These are phyloP conservation scores for Uropsilus gracilis DNA, from an alignment of 2,113 vertebrate species.

Conservation along the genomic window DNA sequence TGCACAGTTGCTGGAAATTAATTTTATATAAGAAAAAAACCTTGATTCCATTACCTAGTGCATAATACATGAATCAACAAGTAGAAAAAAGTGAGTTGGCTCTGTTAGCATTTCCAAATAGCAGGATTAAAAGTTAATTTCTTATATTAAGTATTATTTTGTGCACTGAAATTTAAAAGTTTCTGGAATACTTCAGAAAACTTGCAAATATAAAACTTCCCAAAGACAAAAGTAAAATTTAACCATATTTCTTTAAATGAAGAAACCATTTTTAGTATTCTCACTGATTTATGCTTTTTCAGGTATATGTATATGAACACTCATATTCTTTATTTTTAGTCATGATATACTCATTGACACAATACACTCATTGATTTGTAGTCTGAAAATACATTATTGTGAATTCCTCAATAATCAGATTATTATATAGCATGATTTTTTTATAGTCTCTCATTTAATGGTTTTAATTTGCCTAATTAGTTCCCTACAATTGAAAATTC, in stretches of 20 bases:
- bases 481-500: not conserved
- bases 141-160: constrained; percentile 32
- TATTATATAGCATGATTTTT: not conserved
- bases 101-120: constrained; percentile 4
- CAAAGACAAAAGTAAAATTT: constrained; percentile 38
- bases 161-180: not conserved
- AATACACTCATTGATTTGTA: not conserved
- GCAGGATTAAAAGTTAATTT: not conserved
- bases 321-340: not conserved
- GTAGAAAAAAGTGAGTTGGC: not conserved
- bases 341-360: not conserved
- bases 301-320: not conserved
- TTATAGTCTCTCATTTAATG: not conserved
- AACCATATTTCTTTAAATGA: constrained; percentile 12
- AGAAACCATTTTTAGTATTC: constrained; percentile 1
- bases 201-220: not conserved
- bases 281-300: not conserved
- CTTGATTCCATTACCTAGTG: not conserved
- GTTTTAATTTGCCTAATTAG: not conserved
- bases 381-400: not conserved
- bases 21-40: constrained; percentile 34
- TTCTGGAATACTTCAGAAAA: too few relatives aligned
- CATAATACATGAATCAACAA: not conserved
- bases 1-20: not conserved
- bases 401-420: not conserved